Evolutionary conservation across 37 sponge, comb jelly and placozoan species (phyloP).

Genomic region (Theonella swinhoei): DNA sequence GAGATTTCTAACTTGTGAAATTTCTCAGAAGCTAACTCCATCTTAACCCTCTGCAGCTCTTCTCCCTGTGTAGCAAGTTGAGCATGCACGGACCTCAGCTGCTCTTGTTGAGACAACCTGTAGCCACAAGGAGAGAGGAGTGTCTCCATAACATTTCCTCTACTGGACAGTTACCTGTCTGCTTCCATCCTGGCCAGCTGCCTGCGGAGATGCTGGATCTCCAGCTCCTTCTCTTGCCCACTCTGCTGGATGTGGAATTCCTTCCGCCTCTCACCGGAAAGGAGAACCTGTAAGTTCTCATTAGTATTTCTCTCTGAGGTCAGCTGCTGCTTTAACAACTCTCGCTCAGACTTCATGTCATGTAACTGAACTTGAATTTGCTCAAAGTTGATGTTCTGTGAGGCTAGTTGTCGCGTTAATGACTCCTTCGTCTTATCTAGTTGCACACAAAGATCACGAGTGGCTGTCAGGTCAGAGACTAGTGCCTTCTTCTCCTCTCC

Average conservation of each 20-base stretch:
- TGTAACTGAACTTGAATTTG: constrained; percentile 38
- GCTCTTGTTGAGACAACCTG: constrained; percentile 43
- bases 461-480: constrained; percentile 64
- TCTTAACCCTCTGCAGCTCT: constrained; percentile 40
- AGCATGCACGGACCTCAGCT: constrained; percentile 25
- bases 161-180: constrained; percentile 29
- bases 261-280: constrained; percentile 68
- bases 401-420: constrained; percentile 66
- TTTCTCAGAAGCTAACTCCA: constrained; percentile 52
- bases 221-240: constrained; percentile 57
- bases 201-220: constrained; percentile 53
- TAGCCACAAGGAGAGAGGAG: neutral
- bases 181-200: constrained; percentile 58
- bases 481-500: constrained; percentile 92
- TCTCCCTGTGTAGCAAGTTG: constrained; percentile 26
- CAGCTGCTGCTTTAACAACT: constrained; percentile 45
- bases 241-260: constrained; percentile 54
- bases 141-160: neutral
- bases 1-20: constrained; percentile 56
- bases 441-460: constrained; percentile 83
- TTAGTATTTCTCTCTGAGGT: constrained; percentile 16
- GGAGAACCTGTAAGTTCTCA: constrained; percentile 58
- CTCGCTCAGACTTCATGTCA: constrained; percentile 46
- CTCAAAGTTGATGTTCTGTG: constrained; percentile 47
- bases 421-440: constrained; percentile 78